A percentile compares a stretch with the other conserved stretches of the same genome.
phyloP scores from a whole-genome alignment of 2,113 vertebrate genomes.

The Ageneiosus marmoratus region DNA sequence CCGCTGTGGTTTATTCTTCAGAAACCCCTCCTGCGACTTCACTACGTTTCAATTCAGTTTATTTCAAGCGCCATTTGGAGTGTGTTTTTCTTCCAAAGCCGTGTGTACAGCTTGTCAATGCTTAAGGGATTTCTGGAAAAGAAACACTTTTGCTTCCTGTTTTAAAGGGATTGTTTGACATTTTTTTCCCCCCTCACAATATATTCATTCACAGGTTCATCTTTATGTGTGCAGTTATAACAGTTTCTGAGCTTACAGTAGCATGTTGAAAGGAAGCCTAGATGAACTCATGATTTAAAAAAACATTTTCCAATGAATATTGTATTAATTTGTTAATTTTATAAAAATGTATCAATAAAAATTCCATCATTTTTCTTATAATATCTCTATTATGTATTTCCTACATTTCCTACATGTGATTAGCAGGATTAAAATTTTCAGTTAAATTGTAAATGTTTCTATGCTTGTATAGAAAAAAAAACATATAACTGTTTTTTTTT shows the following conservation, averaged over 20 bases:
- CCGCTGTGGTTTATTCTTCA: slow-evolving; percentile 39
- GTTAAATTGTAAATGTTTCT: slow-evolving; percentile 8
- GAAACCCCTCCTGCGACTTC: slow-evolving; percentile 33
- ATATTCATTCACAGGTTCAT: neutral
- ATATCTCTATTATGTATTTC: neutral
- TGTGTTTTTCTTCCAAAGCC: slow-evolving; percentile 39
- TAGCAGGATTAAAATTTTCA: slow-evolving; percentile 11
- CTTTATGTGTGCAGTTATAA: neutral
- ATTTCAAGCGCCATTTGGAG: slow-evolving; percentile 40
- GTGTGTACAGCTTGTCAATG: slow-evolving; percentile 46
- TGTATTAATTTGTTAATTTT: neutral
- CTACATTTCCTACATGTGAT: slow-evolving; percentile 13
- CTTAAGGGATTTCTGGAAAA: slow-evolving; percentile 37
- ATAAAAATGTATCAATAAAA: neutral
- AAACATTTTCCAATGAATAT: neutral
- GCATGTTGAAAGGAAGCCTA: neutral
- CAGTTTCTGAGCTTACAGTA: slow-evolving; percentile 13
- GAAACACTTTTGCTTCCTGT: slow-evolving; percentile 47
- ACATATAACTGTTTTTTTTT: neutral
- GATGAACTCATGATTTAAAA: neutral
- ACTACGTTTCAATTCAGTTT: slow-evolving; percentile 39
- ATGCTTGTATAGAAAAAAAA: neutral
- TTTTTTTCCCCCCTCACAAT: slow-evolving; percentile 9
- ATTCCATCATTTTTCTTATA: neutral
- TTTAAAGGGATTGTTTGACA: slow-evolving; percentile 37